Base-by-base conservation (phyloP, 2,888 invertebrate genomes). In the Cerastis rubricosa region DNA sequence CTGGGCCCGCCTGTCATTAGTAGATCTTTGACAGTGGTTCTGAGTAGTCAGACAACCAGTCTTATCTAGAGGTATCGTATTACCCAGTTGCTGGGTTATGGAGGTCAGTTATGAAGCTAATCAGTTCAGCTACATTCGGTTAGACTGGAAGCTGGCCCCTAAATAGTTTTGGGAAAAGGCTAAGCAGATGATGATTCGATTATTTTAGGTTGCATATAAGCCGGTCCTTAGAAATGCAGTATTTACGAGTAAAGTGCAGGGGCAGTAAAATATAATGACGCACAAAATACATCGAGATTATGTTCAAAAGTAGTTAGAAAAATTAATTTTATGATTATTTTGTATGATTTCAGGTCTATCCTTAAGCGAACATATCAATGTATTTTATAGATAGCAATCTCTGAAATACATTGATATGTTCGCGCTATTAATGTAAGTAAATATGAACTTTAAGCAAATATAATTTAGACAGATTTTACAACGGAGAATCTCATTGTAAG, bases 401-500 rank as follows among this genome's bases (percentile, higher is more conserved):
- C n/a, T n/a, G n/a, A n/a, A n/a, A n/a, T n/a, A n/a, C n/a, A n/a
- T n/a, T n/a, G n/a, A n/a, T n/a, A n/a, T n/a, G n/a, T n/a, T n/a
- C n/a, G n/a, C n/a, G 43, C 12, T 57, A 59, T 66, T 5, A 49
- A 63, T 51, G 17, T 22, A 22, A 57, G 14, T 29, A 17, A 73
- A 64, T 17, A 51, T 14, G 6, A 40, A 69, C 45, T 81, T 47
- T 67, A 57, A 14, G 45, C 35, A 17, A 67, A 40, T 63, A 12
- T 68, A 25, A 47, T 51, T 75, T 43, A 68, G 64, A 25, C 43
- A 85, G 67, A 61, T 71, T 85, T 81, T 68, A n/a, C 43, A 49
- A 67, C n/a, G 17, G 40, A 74, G 87, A 86, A 87, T 81, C 85
- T 88, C 78, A 63, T 17, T 45, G 45, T 78, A 72, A 73, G 70